Conservation (phyloP, 2,113 vertebrate genomes). For the Elanoides forficatus region DNA sequence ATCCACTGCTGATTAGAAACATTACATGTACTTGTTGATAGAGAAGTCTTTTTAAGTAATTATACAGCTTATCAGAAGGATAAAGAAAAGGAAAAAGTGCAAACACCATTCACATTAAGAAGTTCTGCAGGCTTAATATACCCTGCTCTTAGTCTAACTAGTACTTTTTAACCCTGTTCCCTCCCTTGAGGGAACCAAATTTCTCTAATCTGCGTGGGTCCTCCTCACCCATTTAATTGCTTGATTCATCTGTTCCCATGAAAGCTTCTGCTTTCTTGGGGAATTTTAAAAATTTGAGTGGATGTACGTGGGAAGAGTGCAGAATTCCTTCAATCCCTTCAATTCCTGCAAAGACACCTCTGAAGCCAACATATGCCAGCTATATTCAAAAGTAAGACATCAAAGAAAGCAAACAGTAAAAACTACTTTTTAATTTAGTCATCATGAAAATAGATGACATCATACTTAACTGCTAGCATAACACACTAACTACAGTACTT, state of each 20-base stretch:
- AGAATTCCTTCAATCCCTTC: slow-evolving; percentile 8
- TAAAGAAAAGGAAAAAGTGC: background rate
- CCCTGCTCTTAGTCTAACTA: background rate
- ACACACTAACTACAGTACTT: background rate
- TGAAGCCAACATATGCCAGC: background rate
- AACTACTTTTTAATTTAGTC: background rate
- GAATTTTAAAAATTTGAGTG: slow-evolving; percentile 53
- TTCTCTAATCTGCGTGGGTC: background rate
- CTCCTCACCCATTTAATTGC: background rate
- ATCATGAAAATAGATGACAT: slow-evolving; percentile 7
- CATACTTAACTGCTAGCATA: background rate
- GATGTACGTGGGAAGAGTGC: background rate
- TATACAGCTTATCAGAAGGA: background rate
- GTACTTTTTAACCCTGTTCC: background rate
- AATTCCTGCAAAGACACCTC: background rate
- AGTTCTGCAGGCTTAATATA: background rate
- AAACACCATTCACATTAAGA: background rate
- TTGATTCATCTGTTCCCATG: background rate
- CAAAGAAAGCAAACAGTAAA: background rate
- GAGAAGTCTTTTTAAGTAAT: background rate
- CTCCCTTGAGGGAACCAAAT: background rate
- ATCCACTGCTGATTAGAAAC: background rate
- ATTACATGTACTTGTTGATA: background rate
- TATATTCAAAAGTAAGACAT: background rate
- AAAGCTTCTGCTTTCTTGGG: background rate